Base-by-base conservation (phyloP, 53 echinoderm and acorn worm species). In the Stichopus horrens region DNA sequence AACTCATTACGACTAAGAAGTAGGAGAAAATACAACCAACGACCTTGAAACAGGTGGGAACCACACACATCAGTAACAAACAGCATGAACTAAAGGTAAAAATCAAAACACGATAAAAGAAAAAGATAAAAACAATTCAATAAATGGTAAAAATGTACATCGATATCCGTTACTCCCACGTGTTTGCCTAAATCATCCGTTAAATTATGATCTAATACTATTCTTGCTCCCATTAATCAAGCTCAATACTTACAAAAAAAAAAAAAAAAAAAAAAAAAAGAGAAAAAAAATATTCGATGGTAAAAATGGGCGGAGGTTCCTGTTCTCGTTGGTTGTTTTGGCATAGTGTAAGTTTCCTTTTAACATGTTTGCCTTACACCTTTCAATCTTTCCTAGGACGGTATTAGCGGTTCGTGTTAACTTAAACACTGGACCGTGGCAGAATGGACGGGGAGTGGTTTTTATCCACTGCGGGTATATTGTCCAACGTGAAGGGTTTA, bases 401-500 rank as follows among this genome's bases (percentile, higher is more conserved):
- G 81, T 81, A 81, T 81, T 81, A 81, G 21, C 81, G 53, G 37
- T 56, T 55, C 5, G 81, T 81, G 81, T 81, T 81, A 81, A 81
- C 81, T 81, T 81, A 55, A 81, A 81, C 81, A 81, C 81, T 14
- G 57, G 18, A 18, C 14, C n/a, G 71, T 71, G 71, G 18, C 71
- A 18, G 18, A 7, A 71, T 18, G 71, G 18, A 63, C 63, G 19
- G 71, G 19, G n/a, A 71, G n/a, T 7, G 19, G 18, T 7, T 37
- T 37, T 71, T 57, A 56, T 56, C 81, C 53, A 53, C 57, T 56
- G 57, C 23, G 21, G 81, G 81, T 58, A 81, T 37, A 37, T 81
- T 56, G 81, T 81, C 58, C 57, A 20, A 81, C 56, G 81, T 21
- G 81, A 81, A 81, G 81, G 81, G 81, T 58, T 81, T 81, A 81